Conservation (phyloP, 1,140 invertebrate species). For the Megalonaias nervosa region DNA sequence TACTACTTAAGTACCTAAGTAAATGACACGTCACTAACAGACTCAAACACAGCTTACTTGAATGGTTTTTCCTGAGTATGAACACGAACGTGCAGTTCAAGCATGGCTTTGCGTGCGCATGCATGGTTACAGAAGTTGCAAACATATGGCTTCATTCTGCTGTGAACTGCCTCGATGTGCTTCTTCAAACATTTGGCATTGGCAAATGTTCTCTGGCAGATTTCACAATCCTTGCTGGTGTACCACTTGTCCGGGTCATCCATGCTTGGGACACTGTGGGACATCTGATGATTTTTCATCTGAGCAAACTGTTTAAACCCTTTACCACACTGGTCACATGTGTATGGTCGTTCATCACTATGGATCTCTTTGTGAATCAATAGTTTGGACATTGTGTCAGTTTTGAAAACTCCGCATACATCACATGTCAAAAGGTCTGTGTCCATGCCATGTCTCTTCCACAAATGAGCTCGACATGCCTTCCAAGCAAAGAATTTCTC, state of each 20-base stretch:
- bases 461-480: slow-evolving; percentile 13
- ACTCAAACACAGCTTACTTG: slow-evolving; percentile 49
- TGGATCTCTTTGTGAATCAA: slow-evolving; percentile 78
- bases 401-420: slow-evolving; percentile 16
- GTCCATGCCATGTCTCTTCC: slow-evolving; percentile 22
- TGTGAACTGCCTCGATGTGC: slow-evolving; percentile 84
- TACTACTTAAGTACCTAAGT: too few species aligned
- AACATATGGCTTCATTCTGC: slow-evolving; percentile 82
- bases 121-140: slow-evolving; percentile 85
- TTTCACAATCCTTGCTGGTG: slow-evolving; percentile 74
- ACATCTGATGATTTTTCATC: slow-evolving; percentile 76
- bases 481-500: slow-evolving; percentile 24
- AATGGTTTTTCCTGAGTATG: slow-evolving; percentile 77
- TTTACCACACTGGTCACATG: slow-evolving; percentile 79
- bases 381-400: slow-evolving; percentile 21
- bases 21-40: too few species aligned
- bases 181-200: slow-evolving; percentile 83
- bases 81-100: slow-evolving; percentile 81
- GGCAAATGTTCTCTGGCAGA: slow-evolving; percentile 80
- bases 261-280: slow-evolving; percentile 65
- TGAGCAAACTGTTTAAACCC: slow-evolving; percentile 84
- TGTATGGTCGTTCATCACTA: slow-evolving; percentile 75
- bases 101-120: slow-evolving; percentile 73
- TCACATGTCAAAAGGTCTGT: slow-evolving; percentile 17
- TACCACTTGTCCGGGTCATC: too few species aligned